phyloP scores from a whole-genome alignment of 2,113 vertebrate genomes.

The Theristicus caerulescens region DNA sequence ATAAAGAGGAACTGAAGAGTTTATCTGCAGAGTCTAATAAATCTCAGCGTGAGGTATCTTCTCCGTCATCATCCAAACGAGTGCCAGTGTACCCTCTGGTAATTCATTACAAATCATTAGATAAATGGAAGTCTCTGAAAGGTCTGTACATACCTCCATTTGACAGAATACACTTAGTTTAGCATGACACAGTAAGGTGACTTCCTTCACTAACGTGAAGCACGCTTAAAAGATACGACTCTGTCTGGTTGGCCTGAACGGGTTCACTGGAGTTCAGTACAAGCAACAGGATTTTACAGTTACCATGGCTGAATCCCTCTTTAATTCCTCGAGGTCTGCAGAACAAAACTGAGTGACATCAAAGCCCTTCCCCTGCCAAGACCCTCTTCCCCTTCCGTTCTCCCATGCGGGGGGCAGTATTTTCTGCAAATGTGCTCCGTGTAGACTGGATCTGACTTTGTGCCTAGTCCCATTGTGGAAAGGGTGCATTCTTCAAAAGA shows the following conservation, averaged over 20 bases:
- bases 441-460: conserved; percentile 79
- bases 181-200: conserved; percentile 74
- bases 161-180: conserved; percentile 74
- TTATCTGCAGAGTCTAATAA: conserved; percentile 74
- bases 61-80: conserved; percentile 66
- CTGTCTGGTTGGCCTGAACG: conserved; percentile 67
- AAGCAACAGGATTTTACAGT: conserved; percentile 69
- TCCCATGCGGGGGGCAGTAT: conserved; percentile 65
- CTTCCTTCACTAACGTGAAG: conserved; percentile 69
- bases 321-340: conserved; percentile 69
- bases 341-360: conserved; percentile 73
- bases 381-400: conserved; percentile 74
- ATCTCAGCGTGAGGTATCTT: conserved; percentile 75
- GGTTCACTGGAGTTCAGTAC: conserved; percentile 67
- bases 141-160: conserved; percentile 69
- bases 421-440: conserved; percentile 77
- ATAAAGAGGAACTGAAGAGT: conserved; percentile 70
- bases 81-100: conserved; percentile 68
- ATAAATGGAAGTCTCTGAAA: conserved; percentile 68
- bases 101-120: conserved; percentile 67
- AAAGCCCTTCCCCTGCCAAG: conserved; percentile 75
- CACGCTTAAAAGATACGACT: conserved; percentile 65
- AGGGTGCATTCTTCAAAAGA: conserved; percentile 79
- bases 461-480: conserved; percentile 81
- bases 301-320: conserved; percentile 72